Evolutionary conservation across 2,888 invertebrate species (phyloP), one percentile per base, ranked within the genome.

Genomic region (Noctua janthina): DNA sequence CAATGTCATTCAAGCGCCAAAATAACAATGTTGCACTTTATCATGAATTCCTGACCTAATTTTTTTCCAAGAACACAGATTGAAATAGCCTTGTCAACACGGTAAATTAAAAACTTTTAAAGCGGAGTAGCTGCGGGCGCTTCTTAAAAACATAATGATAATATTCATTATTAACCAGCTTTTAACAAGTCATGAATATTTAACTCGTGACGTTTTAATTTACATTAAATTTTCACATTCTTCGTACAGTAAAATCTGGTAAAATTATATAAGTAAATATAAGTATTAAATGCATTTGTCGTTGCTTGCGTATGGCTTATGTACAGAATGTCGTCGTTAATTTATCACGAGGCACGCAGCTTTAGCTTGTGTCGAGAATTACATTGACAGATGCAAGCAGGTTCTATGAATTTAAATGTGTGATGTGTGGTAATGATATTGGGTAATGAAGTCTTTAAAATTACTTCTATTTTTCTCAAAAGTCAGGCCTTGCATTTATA

Each of bases 151-250:
- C 43, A 51, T 62, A 62, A 62, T 17, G 1, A 10, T 74, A 66
- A 39, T 54, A 46, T 43, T 67, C 2, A 43, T 67, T 46, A 67
- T 46, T 66, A 56, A 67, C 23, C 20, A 51, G 10, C 15, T 66
- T n/a, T 77, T n/a, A 54, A 35, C 7, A 66, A 78, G 49, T 20
- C 54, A 49, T 83, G 49, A 77, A 84, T 56, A 78, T 59, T 77
- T 29, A 49, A 66, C 5, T 10, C 39, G 35, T 64, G 3, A 29
- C 3, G 29, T 81, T 49, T 56, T 49, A 20, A 59, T 78, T n/a
- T 2, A 10, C n/a, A 51, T 43, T 51, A 51, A 71, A n/a, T 13
- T 39, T 39, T 56, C 7, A 49, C 39, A 56, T 56, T 54, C 23
- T 8, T 76, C 15, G 23, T 66, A 20, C 49, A 77, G 13, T 64